Evolutionary conservation across 2,888 invertebrate genomes (phyloP), one percentile per base, ranked within the genome.

Genomic region (Lepidocyrtoides sp.): DNA sequence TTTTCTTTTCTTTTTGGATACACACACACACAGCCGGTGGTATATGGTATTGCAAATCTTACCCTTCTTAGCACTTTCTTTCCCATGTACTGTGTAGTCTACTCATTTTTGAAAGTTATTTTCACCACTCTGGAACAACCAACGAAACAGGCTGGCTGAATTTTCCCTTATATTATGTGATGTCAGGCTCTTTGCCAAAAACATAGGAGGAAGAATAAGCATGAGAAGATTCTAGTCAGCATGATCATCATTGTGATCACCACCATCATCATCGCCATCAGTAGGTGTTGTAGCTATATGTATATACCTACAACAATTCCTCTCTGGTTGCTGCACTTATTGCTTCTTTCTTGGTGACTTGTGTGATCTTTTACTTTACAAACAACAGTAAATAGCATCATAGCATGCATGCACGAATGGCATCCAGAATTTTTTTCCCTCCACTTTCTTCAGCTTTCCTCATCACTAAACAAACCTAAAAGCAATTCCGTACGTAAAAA

Each of bases 171-270:
- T 32, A 69, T n/a, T 84, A 29, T 84, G 41, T 48, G 54, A 48
- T 69, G 84, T 69, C 84, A 84, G 84, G 84, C 84, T 26, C 26
- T 36, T n/a, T 84, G 84, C 84, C 84, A 84, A 82, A 60, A 84
- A 32, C 20, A 69, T 32, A 5, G 23, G 63, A 48, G 26, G 14
- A 12, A 14, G 4, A 3, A 23, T 20, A 63, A 12, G 57, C 57
- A 17, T 20, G 57, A 41, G 4, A 10, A 57, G 23, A 57, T 57
- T 20, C 20, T 57, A 48, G 48, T 60, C 57, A 26, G 12, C 26
- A 17, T 36, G 29, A 66, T 66, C 66, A 32, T 32, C 72, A 44
- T 48, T 44, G n/a, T 32, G n/a, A n/a, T 69, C n/a, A 36, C n/a
- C 20, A 14, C 12, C 41, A 44, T 44, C 10, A 72, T 41, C 10